Evolutionary conservation across 1,140 invertebrate species (phyloP), one percentile per base, ranked within the genome.

Genomic region (Drosophila funebris): DNA sequence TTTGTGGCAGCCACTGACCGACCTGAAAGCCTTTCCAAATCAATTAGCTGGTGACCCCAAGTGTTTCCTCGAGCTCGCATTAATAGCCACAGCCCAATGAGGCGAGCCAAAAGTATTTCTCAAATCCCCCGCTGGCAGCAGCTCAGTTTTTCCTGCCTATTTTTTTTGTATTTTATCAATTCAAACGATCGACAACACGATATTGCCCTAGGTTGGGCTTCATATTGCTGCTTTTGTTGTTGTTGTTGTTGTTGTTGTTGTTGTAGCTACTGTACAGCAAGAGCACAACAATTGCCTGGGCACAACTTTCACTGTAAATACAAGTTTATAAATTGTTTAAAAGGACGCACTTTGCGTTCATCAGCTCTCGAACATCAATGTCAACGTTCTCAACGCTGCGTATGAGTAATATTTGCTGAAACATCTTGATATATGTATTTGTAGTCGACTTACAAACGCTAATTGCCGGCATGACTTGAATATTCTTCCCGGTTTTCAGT

Each of bases 141-240:
- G 48, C 37, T 63, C 36, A 27, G 24, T 53, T 61, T 60, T 31
- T 53, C 61, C 68, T 57, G 56, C 31, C 24, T 27, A 18, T 27
- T 29, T 61, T 29, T 37, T 29, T 9, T 54, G 16, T 8, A 6
- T 52, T 61, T 67, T 68, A 81, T 87, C 77, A 69, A 68, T 78
- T 70, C 52, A 43, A 73, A 44, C 60, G 81, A 85, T 85, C 82
- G 81, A 56, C 82, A 84, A 85, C 81, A 85, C 81, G 82, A 85
- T 85, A 85, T 85, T 85, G 81, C 81, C 81, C 81, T 85, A 85
- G 81, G 81, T 87, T 87, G 67, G 81, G 82, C 81, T 72, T 74
- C 61, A 44, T 22, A 62, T 48, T 14, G 44, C 16, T 58, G 31
- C 22, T 33, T 39, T 66, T 66, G 60, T 20, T 14, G 39, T 18